phyloP scores from a whole-genome alignment of 2,113 vertebrate genomes.

The Hypomesus transpacificus region DNA sequence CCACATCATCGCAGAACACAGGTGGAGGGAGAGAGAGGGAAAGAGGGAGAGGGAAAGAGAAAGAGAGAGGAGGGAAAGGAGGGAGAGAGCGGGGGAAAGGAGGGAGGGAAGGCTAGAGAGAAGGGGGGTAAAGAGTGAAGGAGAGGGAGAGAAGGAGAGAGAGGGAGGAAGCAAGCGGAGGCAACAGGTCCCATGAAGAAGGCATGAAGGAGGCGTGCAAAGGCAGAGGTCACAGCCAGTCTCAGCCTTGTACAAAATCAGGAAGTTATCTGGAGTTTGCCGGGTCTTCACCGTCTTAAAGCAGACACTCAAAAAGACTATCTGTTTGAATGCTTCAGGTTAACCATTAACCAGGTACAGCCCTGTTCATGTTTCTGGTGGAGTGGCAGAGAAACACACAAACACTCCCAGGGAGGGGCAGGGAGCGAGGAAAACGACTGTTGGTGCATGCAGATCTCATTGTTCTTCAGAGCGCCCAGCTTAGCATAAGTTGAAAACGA shows the following conservation, averaged over 20 bases:
- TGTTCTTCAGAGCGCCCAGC: slow-evolving; percentile 47
- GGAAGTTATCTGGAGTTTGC: neutral
- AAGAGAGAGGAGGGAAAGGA: neutral
- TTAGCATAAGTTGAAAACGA: slow-evolving; percentile 47
- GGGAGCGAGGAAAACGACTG: slow-evolving; percentile 3
- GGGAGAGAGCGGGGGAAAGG: neutral
- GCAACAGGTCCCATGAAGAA: neutral
- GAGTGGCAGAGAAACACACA: slow-evolving; percentile 8
- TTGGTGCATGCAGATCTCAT: slow-evolving; percentile 47
- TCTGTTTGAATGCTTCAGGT: too few species aligned
- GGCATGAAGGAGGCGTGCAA: neutral
- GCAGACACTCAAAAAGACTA: slow-evolving; percentile 17
- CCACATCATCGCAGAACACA: neutral
- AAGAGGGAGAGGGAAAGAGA: neutral
- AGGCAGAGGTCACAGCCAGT: slow-evolving; percentile 1
- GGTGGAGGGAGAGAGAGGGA: neutral
- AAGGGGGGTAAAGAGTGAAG: neutral
- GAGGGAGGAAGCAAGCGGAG: neutral
- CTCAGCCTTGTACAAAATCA: neutral
- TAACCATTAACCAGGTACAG: slow-evolving; percentile 5
- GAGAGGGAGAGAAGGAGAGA: neutral
- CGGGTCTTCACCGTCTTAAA: slow-evolving; percentile 29
- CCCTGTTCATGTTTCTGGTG: slow-evolving; percentile 20
- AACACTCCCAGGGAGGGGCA: neutral
- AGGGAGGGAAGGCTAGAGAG: neutral